Base-by-base conservation (phyloP, 2,888 invertebrate genomes). In the Asteroscopus sphinx region DNA sequence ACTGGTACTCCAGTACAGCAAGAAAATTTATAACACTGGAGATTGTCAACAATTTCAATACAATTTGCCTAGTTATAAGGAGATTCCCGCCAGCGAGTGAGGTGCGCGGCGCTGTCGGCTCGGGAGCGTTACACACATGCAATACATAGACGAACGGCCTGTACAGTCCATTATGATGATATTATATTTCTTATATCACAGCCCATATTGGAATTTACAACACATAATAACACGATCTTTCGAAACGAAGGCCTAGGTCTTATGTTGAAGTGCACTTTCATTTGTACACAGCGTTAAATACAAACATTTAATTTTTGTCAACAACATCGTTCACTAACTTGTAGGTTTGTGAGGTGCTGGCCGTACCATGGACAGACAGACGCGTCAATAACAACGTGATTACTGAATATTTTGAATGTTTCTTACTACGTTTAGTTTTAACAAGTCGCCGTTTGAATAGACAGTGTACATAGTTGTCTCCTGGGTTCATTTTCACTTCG, bases 141-240 rank as follows among this genome's bases (percentile, higher is more conserved):
- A 85, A 86, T 86, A 95, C 66, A 94, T 92, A 95, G 89, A 95
- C 95, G 90, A 95, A 95, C 95, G 95, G 95, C 95, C 95, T 95
- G 95, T 96, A 96, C 95, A 96, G 94, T 95, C 95, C 91, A 95
- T 95, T 90, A 95, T 95, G 95, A 95, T 95, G 95, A 95, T 90
- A 91, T 95, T 89, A 89, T 90, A 90, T 76, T 88, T 69, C 90
- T 92, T 95, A 95, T 96, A 96, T 96, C 96, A 96, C 96, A 96
- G 96, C 96, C 96, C 96, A 95, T 95, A 81, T 96, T 96, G 96
- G 96, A 96, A 96, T 96, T 96, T 96, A 93, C 90, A 93, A 93
- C 92, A 92, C 88, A 92, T 92, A 90, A 90, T 89, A 92, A 90
- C 87, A 89, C 85, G 87, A 86, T 90, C 88, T 91, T 91, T 89